phyloP scores from a whole-genome alignment of 2,797 vertebrate species.

The Todus mexicanus region DNA sequence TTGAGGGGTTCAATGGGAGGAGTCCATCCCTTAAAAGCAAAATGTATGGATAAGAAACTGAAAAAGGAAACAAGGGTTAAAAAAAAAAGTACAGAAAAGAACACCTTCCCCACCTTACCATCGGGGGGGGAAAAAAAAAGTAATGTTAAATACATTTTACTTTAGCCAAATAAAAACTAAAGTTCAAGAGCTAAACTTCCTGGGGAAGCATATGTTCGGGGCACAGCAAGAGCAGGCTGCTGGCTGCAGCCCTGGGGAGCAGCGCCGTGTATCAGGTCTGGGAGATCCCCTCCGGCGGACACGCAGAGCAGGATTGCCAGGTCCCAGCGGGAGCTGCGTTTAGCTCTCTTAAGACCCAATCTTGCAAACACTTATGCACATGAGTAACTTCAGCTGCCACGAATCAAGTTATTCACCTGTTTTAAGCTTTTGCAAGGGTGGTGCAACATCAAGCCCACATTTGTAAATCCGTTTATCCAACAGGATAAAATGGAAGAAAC shows the following conservation, averaged over 20 bases:
- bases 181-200: background rate
- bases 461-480: background rate
- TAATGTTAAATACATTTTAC: background rate
- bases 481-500: background rate
- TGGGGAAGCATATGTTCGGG: background rate
- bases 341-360: conserved; percentile 22
- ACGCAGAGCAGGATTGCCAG: background rate
- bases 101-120: background rate
- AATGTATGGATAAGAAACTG: background rate
- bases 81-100: background rate
- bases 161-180: background rate
- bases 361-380: conserved; percentile 37
- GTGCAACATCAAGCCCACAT: background rate
- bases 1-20: background rate
- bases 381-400: conserved; percentile 28
- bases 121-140: background rate
- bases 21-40: background rate
- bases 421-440: background rate
- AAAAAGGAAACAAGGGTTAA: background rate
- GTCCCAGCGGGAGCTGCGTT: background rate
- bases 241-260: background rate
- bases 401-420: background rate
- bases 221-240: background rate
- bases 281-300: conserved; percentile 11
- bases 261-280: background rate